These are phyloP conservation scores for Celastrina argiolus DNA, from an alignment of 2,888 invertebrate genomes.

Conservation along the genomic window DNA sequence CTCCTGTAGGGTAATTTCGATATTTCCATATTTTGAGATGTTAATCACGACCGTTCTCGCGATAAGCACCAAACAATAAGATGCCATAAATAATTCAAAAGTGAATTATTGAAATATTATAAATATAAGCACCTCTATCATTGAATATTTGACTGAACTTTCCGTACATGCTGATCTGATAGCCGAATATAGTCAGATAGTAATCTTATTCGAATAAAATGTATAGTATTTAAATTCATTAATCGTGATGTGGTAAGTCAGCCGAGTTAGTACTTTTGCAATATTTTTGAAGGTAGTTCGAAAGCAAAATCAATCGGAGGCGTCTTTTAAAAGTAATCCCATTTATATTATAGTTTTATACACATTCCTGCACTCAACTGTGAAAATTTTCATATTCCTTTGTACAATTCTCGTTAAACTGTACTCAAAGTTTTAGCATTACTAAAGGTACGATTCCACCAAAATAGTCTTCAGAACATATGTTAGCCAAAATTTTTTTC, in stretches of 20 bases:
- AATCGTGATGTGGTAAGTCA: background rate
- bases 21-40: background rate
- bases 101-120: conserved; percentile 22
- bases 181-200: conserved; percentile 21
- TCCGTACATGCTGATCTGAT: conserved; percentile 21
- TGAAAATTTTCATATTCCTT: too few relatives aligned
- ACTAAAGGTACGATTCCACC: too few relatives aligned
- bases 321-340: background rate
- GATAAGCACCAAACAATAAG: background rate
- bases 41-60: background rate
- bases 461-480: too few relatives aligned
- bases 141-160: conserved; percentile 22
- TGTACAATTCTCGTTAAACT: too few relatives aligned
- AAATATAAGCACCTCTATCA: conserved; percentile 22
- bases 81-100: conserved; percentile 14
- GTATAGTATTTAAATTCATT: background rate
- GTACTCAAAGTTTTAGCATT: too few relatives aligned
- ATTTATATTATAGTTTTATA: too few relatives aligned
- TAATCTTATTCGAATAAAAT: conserved; percentile 14
- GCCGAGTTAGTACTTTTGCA: background rate
- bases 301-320: background rate
- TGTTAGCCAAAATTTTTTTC: too few relatives aligned
- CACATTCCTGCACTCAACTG: too few relatives aligned
- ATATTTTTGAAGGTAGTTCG: background rate
- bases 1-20: background rate